A percentile compares a stretch with the other conserved stretches of the same genome.
Evolutionary conservation across 1,140 invertebrate genomes (phyloP).

Genomic region (Zaprionus africanus): DNA sequence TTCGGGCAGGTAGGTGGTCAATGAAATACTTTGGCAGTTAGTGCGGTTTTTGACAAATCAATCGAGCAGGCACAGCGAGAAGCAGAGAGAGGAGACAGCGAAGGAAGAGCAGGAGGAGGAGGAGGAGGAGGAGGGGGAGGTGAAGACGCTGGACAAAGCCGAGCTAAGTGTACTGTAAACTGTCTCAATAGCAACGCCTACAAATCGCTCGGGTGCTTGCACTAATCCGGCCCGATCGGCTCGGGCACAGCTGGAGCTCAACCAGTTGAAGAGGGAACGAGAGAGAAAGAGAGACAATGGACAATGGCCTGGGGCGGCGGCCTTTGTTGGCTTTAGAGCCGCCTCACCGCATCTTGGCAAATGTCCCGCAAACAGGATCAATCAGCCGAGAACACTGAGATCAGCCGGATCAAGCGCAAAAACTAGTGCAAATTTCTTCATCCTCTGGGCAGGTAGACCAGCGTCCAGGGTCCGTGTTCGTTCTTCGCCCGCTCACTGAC

Average conservation of each 20-base stretch:
- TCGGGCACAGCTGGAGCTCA: constrained; percentile 63
- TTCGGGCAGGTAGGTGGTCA: constrained; percentile 71
- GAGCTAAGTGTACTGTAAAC: constrained; percentile 72
- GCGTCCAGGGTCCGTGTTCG: too few species aligned
- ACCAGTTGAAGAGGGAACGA: constrained; percentile 10
- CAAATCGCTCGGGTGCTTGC: constrained; percentile 37
- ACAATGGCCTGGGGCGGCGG: constrained; percentile 8
- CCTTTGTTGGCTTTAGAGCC: constrained; percentile 44
- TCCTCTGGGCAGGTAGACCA: constrained; percentile 4
- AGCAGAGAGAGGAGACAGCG: neutral
- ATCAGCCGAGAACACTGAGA: constrained; percentile 59
- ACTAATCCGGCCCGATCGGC: constrained; percentile 52
- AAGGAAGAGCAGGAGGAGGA: neutral
- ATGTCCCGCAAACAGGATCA: constrained; percentile 73
- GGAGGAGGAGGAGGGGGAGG: neutral
- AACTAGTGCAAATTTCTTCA: constrained; percentile 69
- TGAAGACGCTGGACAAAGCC: constrained; percentile 30
- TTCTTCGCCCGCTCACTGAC: constrained; percentile 56
- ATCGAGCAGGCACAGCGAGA: constrained; percentile 34
- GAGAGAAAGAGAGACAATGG: constrained; percentile 32
- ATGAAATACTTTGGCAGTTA: constrained; percentile 62
- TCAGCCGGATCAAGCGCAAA: constrained; percentile 69
- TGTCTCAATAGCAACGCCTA: constrained; percentile 78
- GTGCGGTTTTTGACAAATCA: constrained; percentile 76
- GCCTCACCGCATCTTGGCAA: constrained; percentile 67